Evolutionary conservation across 2,113 vertebrate genomes (phyloP), one percentile per base, ranked within the genome.

Genomic region (Tupaia chinensis): DNA sequence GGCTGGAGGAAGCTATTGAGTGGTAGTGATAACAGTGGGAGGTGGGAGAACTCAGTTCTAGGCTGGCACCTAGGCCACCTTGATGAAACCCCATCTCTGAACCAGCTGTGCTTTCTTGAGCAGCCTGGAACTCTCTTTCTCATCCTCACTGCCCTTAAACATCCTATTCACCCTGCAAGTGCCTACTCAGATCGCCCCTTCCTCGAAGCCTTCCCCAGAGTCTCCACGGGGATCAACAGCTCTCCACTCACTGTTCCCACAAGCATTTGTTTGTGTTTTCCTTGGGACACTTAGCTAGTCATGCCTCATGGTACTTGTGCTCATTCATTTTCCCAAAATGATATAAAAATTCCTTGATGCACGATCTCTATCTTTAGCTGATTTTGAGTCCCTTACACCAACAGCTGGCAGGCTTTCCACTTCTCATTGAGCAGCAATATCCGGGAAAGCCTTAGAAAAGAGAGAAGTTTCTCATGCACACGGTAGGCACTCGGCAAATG

Each of bases 371-470:
- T 29, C 60, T 88, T 79, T 84, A 69, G 22, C 17, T 63, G 14
- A 1, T 83, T 29, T 86, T 77, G 60, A 70, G 0, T 98, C 97
- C 58, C 99, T 99, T 65, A 98, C 96, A 96, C 99, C 99, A 88
- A 98, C 94, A 19, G 99, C 98, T 0, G 99, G 99, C 27, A 99
- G 97, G 19, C 98, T 98, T 25, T 99, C 99, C 87, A 99, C 98
- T 95, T 99, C 99, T 85, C 99, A 96, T 0, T 99, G 98, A 0
- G 99, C 99, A 1, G 99, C 99, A 1, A 99, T 99, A 97, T 99
- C 99, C 63, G 98, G 98, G 89, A 99, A 99, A 53, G 99, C 98
- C 99, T 99, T 89, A 29, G 29, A 13, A 66, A 76, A 66, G 69
- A 85, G 76, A 82, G 87, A 60, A 6, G 14, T 25, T 29, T 83